These are phyloP conservation scores for Brachionus rotundiformis DNA, from an alignment of 1,140 invertebrate species.

Conservation along the genomic window DNA sequence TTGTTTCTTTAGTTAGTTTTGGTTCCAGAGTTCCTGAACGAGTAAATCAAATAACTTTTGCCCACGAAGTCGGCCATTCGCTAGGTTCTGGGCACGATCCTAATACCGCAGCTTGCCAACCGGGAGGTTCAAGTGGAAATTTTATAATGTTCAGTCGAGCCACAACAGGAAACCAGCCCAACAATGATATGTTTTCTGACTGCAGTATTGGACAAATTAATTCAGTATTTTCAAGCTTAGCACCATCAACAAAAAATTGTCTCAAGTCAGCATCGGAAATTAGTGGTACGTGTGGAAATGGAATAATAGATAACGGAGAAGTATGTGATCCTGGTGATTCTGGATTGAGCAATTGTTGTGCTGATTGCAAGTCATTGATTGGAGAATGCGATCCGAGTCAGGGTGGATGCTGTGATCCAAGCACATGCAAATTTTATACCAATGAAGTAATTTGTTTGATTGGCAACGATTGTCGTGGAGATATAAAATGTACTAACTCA, in stretches of 20 bases:
- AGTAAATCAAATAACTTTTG: constrained; percentile 93
- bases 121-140: constrained; percentile 54
- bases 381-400: constrained; percentile 14
- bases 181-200: constrained; percentile 89
- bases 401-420: constrained; percentile 43
- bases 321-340: constrained; percentile 98
- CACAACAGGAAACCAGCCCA: constrained; percentile 85
- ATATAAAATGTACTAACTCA: constrained; percentile 14
- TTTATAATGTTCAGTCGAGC: constrained; percentile 87
- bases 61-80: constrained; percentile 98
- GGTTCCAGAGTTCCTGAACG: constrained; percentile 91
- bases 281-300: constrained; percentile 93
- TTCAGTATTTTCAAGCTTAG: constrained; percentile 71
- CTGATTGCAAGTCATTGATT: neutral
- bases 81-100: constrained; percentile 78
- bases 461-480: constrained; percentile 21
- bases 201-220: constrained; percentile 68
- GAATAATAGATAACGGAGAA: constrained; percentile 93
- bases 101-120: neutral
- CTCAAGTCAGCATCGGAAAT: neutral
- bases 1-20: constrained; percentile 99
- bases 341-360: constrained; percentile 72
- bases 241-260: constrained; percentile 11
- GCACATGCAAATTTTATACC: constrained; percentile 16
- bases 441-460: neutral